These are phyloP conservation scores for Tetragonisca angustula DNA, from an alignment of 2,888 invertebrate genomes.

Conservation along the genomic window DNA sequence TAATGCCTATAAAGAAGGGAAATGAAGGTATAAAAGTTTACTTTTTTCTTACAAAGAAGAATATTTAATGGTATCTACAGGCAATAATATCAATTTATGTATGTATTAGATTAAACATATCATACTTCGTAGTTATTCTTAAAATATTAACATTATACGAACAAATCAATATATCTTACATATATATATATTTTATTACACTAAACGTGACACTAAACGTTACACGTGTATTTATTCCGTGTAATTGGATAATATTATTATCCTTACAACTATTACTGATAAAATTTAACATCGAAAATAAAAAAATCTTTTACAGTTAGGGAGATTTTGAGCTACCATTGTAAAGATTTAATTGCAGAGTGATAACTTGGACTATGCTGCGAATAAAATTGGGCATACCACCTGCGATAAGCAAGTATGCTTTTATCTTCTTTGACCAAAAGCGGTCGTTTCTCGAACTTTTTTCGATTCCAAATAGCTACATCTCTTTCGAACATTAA, in stretches of 20 bases:
- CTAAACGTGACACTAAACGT: no score
- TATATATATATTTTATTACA: neutral
- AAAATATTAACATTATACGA: conserved; percentile 4
- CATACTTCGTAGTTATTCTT: neutral
- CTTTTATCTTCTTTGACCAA: conserved; percentile 90
- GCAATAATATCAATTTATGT: neutral
- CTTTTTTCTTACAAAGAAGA: neutral
- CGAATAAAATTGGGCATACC: conserved; percentile 95
- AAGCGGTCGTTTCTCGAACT: conserved; percentile 89
- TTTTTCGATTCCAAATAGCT: conserved; percentile 94
- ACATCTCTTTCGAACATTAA: conserved; percentile 93
- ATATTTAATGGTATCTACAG: conserved; percentile 13
- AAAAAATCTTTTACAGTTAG: neutral
- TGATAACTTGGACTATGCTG: conserved; percentile 87
- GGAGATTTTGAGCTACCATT: conserved; percentile 72
- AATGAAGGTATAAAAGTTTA: neutral
- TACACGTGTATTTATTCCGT: conserved; percentile 14
- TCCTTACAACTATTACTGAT: conserved; percentile 15
- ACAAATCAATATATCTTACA: conserved; percentile 1
- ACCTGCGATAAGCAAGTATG: conserved; percentile 90
- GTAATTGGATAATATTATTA: conserved; percentile 5
- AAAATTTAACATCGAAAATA: neutral
- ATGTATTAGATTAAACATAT: neutral
- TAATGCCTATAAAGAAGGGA: neutral
- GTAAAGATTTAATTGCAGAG: conserved; percentile 75